Evolutionary conservation across 2,113 vertebrate species (phyloP).

Genomic region (Pteropus alecto): DNA sequence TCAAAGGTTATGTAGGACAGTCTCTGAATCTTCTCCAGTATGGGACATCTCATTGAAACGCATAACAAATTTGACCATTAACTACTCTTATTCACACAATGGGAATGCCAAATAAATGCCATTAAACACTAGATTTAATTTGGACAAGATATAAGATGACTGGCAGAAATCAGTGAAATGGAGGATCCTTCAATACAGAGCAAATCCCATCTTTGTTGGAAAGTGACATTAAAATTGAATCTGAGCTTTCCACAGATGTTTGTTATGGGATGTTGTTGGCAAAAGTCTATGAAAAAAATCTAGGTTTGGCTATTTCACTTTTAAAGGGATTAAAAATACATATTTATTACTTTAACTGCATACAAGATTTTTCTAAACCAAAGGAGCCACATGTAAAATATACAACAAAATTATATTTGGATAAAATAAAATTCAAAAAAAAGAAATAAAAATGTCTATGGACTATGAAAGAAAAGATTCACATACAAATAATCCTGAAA

Average conservation of each 20-base stretch:
- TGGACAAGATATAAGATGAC: background rate
- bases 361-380: background rate
- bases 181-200: background rate
- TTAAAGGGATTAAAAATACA: background rate
- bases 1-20: background rate
- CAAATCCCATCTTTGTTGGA: background rate
- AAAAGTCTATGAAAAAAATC: background rate
- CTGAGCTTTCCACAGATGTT: background rate
- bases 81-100: background rate
- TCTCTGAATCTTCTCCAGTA: background rate
- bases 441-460: background rate
- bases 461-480: background rate
- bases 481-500: background rate
- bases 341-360: background rate
- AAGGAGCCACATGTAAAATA: background rate
- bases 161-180: background rate
- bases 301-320: background rate
- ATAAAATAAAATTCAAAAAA: slow-evolving; percentile 12
- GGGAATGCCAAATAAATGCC: background rate
- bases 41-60: background rate
- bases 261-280: background rate
- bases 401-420: background rate
- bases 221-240: background rate
- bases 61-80: background rate
- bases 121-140: background rate